Evolutionary conservation across 2,797 vertebrate genomes (phyloP).

Genomic region (Falco concolor): DNA sequence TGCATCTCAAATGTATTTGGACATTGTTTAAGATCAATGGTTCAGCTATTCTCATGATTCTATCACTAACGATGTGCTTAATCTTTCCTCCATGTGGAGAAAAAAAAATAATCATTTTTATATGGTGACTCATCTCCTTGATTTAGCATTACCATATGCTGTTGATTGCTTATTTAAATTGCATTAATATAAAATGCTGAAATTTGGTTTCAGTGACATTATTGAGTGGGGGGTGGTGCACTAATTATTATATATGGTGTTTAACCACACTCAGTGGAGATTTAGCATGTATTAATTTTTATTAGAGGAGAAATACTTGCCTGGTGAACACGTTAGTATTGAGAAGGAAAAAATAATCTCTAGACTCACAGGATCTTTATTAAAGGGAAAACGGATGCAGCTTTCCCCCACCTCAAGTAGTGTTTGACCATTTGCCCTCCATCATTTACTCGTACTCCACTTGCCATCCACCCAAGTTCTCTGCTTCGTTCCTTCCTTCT

Average conservation of each 20-base stretch:
- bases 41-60: not conserved
- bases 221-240: not conserved
- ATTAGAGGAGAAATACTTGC: not conserved
- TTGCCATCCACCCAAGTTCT: not conserved
- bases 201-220: not conserved
- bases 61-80: not conserved
- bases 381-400: not conserved
- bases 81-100: not conserved
- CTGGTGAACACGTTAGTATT: not conserved
- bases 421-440: not conserved
- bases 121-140: not conserved
- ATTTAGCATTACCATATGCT: not conserved
- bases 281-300: not conserved
- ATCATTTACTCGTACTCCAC: not conserved
- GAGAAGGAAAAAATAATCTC: not conserved
- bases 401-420: not conserved
- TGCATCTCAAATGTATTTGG: not conserved
- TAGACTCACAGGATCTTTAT: not conserved
- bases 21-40: not conserved
- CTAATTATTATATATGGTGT: not conserved
- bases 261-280: not conserved
- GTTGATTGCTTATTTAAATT: not conserved
- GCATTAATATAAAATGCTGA: not conserved
- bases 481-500: not conserved
- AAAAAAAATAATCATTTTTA: not conserved